phyloP scores from a whole-genome alignment of 2,888 invertebrate species.

The Cerastis rubricosa region DNA sequence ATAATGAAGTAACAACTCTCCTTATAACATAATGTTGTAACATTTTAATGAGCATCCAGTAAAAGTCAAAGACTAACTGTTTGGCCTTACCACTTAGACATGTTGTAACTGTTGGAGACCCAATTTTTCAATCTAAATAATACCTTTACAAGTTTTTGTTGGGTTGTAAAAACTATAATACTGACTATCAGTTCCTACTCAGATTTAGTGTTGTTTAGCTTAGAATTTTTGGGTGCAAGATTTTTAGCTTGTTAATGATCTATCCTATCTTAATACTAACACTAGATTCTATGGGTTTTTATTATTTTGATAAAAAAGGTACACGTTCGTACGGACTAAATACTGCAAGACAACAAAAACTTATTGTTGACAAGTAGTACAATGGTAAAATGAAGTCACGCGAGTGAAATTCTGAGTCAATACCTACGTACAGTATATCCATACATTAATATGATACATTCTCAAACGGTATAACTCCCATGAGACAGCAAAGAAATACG shows the following conservation, averaged over 20 bases:
- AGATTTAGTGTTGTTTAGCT: not conserved
- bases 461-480: slow-evolving; percentile 22
- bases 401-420: slow-evolving; percentile 19
- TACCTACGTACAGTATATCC: slow-evolving; percentile 20
- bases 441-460: slow-evolving; percentile 2
- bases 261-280: not conserved
- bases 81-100: not conserved
- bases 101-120: not conserved
- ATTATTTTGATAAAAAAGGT: not conserved
- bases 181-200: not conserved
- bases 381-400: slow-evolving; percentile 21
- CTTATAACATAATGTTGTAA: not conserved
- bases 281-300: not conserved
- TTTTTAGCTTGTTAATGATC: not conserved
- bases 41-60: not conserved
- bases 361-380: not conserved
- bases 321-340: no score
- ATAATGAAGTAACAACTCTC: not conserved
- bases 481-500: slow-evolving; percentile 23
- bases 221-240: not conserved
- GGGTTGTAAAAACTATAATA: not conserved
- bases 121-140: slow-evolving; percentile 3
- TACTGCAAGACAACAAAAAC: not conserved
- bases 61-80: not conserved
- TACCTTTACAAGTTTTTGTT: not conserved